These are phyloP conservation scores for Leucophora obtusa DNA, from an alignment of 2,888 invertebrate species.

Conservation along the genomic window DNA sequence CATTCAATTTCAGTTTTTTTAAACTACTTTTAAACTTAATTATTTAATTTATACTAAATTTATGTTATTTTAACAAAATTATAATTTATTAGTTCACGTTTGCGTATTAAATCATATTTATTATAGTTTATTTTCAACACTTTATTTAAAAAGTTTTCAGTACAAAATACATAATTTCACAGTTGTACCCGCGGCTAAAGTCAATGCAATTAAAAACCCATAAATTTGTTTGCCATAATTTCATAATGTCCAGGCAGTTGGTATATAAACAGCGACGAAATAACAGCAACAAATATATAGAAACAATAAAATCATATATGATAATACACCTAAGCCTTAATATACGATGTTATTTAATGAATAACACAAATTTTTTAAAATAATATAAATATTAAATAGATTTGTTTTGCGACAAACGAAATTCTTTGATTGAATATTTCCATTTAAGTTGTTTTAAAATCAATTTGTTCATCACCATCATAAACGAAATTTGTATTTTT, in stretches of 20 bases:
- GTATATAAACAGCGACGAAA: slow-evolving; percentile 7
- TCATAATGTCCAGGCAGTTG: slow-evolving; percentile 44
- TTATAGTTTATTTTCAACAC: slow-evolving; percentile 33
- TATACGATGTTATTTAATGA: not conserved
- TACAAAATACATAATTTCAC: slow-evolving; percentile 4
- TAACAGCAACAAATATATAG: not conserved
- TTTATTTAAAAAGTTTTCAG: slow-evolving; percentile 19
- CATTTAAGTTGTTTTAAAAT: no score
- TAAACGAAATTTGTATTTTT: no score
- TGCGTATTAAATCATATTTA: slow-evolving; percentile 45
- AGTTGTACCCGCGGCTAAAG: slow-evolving; percentile 48
- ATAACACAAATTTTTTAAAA: no score
- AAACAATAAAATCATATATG: slow-evolving; percentile 8
- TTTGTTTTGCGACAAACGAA: no score
- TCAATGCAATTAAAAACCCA: slow-evolving; percentile 63
- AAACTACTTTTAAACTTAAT: not conserved
- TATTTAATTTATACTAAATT: slow-evolving; percentile 9
- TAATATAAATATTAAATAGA: no score
- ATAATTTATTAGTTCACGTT: slow-evolving; percentile 58
- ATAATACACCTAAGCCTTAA: not conserved
- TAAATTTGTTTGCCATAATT: slow-evolving; percentile 61
- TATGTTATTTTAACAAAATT: slow-evolving; percentile 48
- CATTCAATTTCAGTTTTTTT: no score
- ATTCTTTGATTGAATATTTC: no score
- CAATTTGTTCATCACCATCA: no score